phyloP scores from a whole-genome alignment of 2,888 invertebrate genomes.

The Gasteruption jaculator region DNA sequence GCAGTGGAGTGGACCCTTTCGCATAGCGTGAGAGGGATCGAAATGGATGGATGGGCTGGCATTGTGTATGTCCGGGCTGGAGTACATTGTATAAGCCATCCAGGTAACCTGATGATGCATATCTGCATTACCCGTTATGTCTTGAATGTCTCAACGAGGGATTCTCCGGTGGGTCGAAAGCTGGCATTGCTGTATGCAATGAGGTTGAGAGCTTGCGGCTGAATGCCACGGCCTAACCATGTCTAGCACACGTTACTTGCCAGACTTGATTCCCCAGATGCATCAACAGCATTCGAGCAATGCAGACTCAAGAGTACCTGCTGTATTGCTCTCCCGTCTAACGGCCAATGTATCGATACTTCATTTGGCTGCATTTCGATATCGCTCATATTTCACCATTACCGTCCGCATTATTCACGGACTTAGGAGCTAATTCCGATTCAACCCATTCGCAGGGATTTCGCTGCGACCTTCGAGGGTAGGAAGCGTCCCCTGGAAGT shows the following conservation, averaged over 20 bases:
- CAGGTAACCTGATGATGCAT: slow-evolving; percentile 44
- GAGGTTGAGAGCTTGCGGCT: slow-evolving; percentile 49
- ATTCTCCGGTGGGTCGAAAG: slow-evolving; percentile 27
- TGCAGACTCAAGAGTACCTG: slow-evolving; percentile 36
- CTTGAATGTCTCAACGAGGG: slow-evolving; percentile 48
- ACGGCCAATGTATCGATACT: no score
- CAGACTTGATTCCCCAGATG: slow-evolving; percentile 31
- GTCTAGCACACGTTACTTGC: slow-evolving; percentile 39
- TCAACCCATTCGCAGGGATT: no score
- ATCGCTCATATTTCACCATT: no score
- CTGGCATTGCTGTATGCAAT: slow-evolving; percentile 30
- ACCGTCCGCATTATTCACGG: no score
- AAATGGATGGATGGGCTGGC: no score
- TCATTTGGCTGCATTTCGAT: no score
- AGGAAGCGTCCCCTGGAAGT: no score
- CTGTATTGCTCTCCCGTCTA: no score
- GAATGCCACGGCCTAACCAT: slow-evolving; percentile 44
- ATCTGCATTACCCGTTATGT: slow-evolving; percentile 46
- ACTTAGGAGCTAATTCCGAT: no score
- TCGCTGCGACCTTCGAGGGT: no score
- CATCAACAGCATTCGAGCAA: slow-evolving; percentile 39
- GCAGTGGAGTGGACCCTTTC: no score
- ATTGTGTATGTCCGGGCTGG: slow-evolving; percentile 19
- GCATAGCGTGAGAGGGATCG: no score
- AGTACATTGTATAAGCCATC: slow-evolving; percentile 16